Evolutionary conservation across 2,888 invertebrate species (phyloP).

Genomic region (Perizoma affinitatum): DNA sequence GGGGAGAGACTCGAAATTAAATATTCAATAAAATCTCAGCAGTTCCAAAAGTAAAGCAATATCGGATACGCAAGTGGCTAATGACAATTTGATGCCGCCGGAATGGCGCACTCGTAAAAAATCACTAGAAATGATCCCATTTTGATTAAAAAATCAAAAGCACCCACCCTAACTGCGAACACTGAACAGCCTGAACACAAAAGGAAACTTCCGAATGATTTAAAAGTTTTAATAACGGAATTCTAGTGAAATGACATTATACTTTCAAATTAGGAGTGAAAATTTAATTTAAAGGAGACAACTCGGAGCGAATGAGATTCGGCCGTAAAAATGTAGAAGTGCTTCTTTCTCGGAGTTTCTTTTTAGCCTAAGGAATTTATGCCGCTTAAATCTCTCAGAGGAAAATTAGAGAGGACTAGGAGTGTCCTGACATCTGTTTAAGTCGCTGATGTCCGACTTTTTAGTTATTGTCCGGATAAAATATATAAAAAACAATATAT

Average conservation of each 20-base stretch:
- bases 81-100: slow-evolving; percentile 79
- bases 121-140: slow-evolving; percentile 82
- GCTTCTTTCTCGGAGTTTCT: slow-evolving; percentile 81
- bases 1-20: slow-evolving; percentile 64
- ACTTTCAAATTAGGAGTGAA: slow-evolving; percentile 85
- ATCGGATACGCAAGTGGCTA: slow-evolving; percentile 81
- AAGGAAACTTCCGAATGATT: slow-evolving; percentile 81
- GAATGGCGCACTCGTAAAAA: slow-evolving; percentile 81
- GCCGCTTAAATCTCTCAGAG: slow-evolving; percentile 78
- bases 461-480: background rate
- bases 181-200: slow-evolving; percentile 48
- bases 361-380: slow-evolving; percentile 81
- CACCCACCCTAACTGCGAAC: slow-evolving; percentile 63
- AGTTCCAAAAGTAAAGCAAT: slow-evolving; percentile 80
- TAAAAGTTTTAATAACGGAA: slow-evolving; percentile 85
- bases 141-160: slow-evolving; percentile 83
- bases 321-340: slow-evolving; percentile 81
- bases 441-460: background rate
- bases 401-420: slow-evolving; percentile 67
- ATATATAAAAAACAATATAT: no score
- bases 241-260: slow-evolving; percentile 85
- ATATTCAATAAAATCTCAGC: slow-evolving; percentile 74
- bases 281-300: slow-evolving; percentile 85
- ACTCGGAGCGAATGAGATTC: slow-evolving; percentile 80
- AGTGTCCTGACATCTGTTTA: slow-evolving; percentile 8